Percentiles rank a stretch among this genome's conserved stretches.
phyloP scores from a whole-genome alignment of 2,888 invertebrate species.

The Oxycera nigricornis region DNA sequence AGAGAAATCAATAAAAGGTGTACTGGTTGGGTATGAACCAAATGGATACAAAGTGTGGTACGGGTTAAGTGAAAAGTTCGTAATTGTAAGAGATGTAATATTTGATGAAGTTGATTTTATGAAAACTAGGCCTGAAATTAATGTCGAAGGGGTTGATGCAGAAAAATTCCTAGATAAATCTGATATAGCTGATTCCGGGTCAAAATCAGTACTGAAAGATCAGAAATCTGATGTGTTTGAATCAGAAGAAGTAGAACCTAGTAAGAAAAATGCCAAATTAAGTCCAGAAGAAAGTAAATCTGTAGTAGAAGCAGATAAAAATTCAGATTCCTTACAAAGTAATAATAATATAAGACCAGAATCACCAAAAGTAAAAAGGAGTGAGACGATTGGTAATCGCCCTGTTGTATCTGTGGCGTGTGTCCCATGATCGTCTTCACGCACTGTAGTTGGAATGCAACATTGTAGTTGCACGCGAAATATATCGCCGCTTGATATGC shows the following conservation, averaged over 20 bases:
- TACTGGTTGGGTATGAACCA: constrained; percentile 54
- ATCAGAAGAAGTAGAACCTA: background rate
- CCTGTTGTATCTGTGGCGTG: too few relatives aligned
- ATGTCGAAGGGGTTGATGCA: background rate
- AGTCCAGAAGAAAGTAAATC: background rate
- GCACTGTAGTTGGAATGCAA: too few relatives aligned
- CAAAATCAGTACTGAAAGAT: background rate
- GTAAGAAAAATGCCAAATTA: background rate
- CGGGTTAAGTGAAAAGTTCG: constrained; percentile 50
- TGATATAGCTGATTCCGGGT: background rate
- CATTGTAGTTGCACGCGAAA: too few relatives aligned
- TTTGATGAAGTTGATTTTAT: constrained; percentile 53
- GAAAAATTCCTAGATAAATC: background rate
- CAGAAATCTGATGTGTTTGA: too few relatives aligned
- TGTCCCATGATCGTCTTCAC: too few relatives aligned
- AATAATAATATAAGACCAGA: background rate
- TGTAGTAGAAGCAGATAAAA: constrained; percentile 8
- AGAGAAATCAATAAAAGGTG: constrained; percentile 54
- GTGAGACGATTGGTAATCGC: constrained; percentile 33
- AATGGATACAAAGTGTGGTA: constrained; percentile 56
- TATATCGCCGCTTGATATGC: too few relatives aligned
- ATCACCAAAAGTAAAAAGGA: background rate
- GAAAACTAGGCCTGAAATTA: constrained; percentile 47
- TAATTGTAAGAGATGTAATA: constrained; percentile 54
- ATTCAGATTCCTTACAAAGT: too few relatives aligned